Conservation (phyloP, 2,888 invertebrate genomes). For the Epinotia nisella region DNA sequence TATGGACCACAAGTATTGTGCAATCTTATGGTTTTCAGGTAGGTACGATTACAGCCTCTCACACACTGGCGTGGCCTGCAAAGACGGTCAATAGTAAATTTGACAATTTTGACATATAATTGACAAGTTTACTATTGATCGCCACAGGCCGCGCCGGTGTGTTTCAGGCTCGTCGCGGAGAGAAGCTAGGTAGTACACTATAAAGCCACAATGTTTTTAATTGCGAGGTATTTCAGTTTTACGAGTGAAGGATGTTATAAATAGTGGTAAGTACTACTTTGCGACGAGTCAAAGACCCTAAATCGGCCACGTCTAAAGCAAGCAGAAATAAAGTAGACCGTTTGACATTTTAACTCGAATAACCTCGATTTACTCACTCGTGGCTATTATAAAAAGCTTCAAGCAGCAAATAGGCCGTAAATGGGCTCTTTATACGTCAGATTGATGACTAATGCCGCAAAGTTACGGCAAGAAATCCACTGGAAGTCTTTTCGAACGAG, state of each 20-base stretch:
- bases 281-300: neutral
- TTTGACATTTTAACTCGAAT: conserved; percentile 14
- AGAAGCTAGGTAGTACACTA: too few species aligned
- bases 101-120: too few species aligned
- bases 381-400: conserved; percentile 38
- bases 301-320: neutral
- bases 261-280: neutral
- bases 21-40: too few species aligned
- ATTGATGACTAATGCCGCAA: conserved; percentile 42
- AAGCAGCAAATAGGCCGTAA: conserved; percentile 42
- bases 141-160: too few species aligned
- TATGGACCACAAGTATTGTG: too few species aligned
- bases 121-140: too few species aligned
- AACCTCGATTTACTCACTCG: conserved; percentile 25
- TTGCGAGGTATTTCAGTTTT: neutral
- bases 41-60: too few species aligned
- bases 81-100: too few species aligned
- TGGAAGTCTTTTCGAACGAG: conserved; percentile 27
- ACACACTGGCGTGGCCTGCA: too few species aligned
- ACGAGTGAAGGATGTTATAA: neutral
- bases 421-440: conserved; percentile 42
- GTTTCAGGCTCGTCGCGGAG: neutral
- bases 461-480: conserved; percentile 43
- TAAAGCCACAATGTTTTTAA: too few species aligned
- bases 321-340: conserved; percentile 13